These are phyloP conservation scores for Graptemys geographica DNA, from an alignment of 2,797 vertebrate species.

Conservation along the genomic window DNA sequence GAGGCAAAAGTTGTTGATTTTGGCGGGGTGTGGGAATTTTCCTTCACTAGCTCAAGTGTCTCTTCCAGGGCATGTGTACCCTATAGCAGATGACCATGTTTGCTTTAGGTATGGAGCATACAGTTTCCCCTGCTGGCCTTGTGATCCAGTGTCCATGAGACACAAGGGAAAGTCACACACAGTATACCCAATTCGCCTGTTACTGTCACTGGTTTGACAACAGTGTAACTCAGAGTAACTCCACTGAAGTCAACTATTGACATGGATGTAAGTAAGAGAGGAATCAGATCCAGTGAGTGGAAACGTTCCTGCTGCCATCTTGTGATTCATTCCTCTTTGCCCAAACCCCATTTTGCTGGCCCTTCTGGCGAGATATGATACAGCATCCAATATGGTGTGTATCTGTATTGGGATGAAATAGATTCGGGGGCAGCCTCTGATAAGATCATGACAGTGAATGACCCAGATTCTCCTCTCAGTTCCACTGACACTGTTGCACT, in stretches of 20 bases:
- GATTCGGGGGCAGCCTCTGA: neutral
- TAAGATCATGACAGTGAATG: neutral
- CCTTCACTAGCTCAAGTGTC: neutral
- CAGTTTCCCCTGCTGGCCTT: neutral
- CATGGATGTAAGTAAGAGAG: neutral
- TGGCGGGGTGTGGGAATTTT: neutral
- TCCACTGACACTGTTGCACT: fast-evolving
- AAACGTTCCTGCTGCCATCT: neutral
- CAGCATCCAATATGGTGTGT: neutral
- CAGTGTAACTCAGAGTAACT: neutral
- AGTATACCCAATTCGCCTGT: neutral
- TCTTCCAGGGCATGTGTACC: neutral
- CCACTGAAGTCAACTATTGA: neutral
- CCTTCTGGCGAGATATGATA: neutral
- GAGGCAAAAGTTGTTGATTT: neutral
- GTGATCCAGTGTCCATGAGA: neutral
- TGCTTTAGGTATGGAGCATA: neutral
- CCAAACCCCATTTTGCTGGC: neutral
- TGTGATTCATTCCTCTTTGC: neutral
- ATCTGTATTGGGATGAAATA: neutral
- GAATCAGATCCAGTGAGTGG: neutral
- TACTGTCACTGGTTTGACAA: neutral
- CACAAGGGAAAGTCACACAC: neutral
- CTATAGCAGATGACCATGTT: neutral
- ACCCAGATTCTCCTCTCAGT: neutral